A percentile compares a stretch with the other conserved stretches of the same genome.
Conservation (phyloP, 2,113 vertebrate genomes). For the Rhizomys pruinosus region DNA sequence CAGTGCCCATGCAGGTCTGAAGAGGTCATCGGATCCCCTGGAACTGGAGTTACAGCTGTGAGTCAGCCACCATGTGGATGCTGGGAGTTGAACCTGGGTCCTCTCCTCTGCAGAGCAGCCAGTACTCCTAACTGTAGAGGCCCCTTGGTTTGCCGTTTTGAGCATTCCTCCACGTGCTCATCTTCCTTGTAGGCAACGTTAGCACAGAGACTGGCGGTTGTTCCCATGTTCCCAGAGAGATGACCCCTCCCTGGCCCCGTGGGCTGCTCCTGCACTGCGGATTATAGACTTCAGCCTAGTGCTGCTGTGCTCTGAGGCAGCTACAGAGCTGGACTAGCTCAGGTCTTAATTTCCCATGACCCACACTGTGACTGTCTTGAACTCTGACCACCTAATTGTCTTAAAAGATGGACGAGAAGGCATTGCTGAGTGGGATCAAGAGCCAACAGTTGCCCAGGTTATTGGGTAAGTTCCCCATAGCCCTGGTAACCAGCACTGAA, state of each 20-base stretch:
- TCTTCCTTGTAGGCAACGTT: not conserved
- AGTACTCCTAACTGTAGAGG: no score
- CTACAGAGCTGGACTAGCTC: not conserved
- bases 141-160: not conserved
- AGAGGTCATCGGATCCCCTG: no score
- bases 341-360: not conserved
- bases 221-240: not conserved
- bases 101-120: no score
- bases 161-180: not conserved
- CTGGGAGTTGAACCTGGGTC: no score
- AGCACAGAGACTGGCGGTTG: not conserved
- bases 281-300: not conserved
- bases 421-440: not conserved
- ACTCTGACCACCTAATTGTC: conserved; percentile 19
- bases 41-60: no score
- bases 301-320: not conserved
- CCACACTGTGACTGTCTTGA: not conserved
- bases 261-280: not conserved
- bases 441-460: not conserved
- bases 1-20: no score
- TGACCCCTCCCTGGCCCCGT: not conserved
- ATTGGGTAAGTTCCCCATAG: not conserved
- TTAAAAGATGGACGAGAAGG: not conserved
- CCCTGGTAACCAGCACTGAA: not conserved
- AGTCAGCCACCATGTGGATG: no score